A percentile compares a stretch with the other conserved stretches of the same genome.
These are phyloP conservation scores for Agelas oroides DNA, from an alignment of 37 sponge, comb jelly and placozoan genomes.

Conservation along the genomic window DNA sequence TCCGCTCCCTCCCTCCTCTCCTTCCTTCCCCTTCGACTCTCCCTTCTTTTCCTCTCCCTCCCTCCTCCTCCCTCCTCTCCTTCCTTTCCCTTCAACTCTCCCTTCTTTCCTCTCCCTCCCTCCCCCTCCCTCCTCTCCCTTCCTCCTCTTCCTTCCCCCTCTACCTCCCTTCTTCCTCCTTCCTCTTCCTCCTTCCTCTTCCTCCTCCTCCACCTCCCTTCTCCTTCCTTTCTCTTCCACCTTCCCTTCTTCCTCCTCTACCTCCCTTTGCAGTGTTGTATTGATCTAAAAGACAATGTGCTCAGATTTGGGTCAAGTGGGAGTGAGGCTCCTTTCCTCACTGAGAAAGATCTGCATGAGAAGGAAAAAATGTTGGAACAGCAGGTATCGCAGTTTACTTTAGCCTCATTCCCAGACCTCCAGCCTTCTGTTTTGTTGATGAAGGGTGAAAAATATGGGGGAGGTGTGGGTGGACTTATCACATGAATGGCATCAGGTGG, in stretches of 20 bases:
- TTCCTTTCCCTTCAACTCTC: conserved; percentile 1
- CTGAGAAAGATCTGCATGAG: conserved; percentile 82
- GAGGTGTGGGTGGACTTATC: too few relatives aligned
- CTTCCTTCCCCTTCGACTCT: neutral
- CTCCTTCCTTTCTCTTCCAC: neutral
- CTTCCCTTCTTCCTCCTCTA: neutral
- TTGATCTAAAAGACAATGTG: conserved; percentile 87
- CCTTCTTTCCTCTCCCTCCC: neutral
- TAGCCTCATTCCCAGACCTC: too few relatives aligned
- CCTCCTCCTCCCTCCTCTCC: neutral
- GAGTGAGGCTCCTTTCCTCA: conserved; percentile 76
- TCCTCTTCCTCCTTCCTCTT: neutral
- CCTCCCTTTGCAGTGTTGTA: conserved; percentile 78
- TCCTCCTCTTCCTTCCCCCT: neutral
- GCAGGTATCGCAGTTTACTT: neutral
- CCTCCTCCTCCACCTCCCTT: neutral
- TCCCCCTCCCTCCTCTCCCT: neutral
- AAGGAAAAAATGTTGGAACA: conserved; percentile 17
- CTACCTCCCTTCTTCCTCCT: neutral
- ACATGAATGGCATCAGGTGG: too few relatives aligned
- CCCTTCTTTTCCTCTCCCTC: neutral
- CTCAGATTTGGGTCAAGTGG: conserved; percentile 86
- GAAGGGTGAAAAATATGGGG: too few relatives aligned
- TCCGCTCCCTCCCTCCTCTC: too few relatives aligned
- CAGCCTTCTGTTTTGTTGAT: too few relatives aligned